Evolutionary conservation across 92 coral and sea anemone species (phyloP).

Genomic region (Diadumene lineata): DNA sequence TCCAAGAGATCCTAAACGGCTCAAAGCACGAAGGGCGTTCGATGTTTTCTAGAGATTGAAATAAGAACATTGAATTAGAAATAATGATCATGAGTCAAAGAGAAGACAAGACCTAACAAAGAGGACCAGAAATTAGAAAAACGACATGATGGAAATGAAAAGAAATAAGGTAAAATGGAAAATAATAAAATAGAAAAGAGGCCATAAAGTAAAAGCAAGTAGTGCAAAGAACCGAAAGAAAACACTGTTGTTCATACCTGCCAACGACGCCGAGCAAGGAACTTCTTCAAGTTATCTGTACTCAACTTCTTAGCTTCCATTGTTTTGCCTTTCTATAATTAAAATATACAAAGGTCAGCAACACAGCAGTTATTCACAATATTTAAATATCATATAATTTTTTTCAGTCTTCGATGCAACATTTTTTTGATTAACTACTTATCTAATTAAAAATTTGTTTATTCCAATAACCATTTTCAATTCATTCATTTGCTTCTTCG

Average conservation of each 20-base stretch:
- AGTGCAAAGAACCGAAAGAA: neutral
- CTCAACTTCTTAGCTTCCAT: conserved; percentile 91
- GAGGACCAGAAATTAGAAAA: no score
- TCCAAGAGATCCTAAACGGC: conserved; percentile 86
- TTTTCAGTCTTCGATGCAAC: no score
- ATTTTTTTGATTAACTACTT: no score
- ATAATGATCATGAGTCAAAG: neutral
- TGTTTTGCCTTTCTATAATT: conserved; percentile 74
- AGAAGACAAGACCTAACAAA: no score
- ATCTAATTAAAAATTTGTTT: no score
- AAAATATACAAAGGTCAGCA: neutral
- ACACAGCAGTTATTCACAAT: neutral
- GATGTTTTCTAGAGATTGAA: conserved; percentile 94
- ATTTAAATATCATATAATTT: no score
- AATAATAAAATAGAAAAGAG: no score
- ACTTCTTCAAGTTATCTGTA: conserved; percentile 96
- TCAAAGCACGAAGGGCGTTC: conserved; percentile 94
- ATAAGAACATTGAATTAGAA: neutral
- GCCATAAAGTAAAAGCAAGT: neutral
- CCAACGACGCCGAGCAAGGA: conserved; percentile 98
- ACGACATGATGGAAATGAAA: no score
- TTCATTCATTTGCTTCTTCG: no score
- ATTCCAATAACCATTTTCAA: no score
- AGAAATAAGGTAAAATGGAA: no score
- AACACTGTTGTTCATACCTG: conserved; percentile 46